Conservation (phyloP, 2,797 vertebrate genomes). For the Avahi laniger region DNA sequence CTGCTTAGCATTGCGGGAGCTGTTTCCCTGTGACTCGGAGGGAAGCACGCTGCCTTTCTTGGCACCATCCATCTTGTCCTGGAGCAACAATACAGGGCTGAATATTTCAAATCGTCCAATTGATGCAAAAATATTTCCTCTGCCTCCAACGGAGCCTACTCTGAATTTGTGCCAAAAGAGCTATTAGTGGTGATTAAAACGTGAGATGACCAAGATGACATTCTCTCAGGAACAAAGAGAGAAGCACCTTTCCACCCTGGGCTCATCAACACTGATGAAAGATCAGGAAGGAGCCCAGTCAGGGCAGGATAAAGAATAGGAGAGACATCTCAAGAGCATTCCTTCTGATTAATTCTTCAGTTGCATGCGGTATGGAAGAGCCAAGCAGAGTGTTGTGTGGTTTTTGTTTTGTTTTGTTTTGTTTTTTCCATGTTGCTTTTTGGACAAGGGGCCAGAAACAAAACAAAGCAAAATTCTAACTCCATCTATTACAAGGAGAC, state of each 20-base stretch:
- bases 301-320: conserved; percentile 76
- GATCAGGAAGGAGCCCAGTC: conserved; percentile 78
- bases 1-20: background rate
- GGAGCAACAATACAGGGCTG: conserved; percentile 62
- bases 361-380: conserved; percentile 65
- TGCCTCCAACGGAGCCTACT: conserved; percentile 71
- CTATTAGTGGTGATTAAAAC: conserved; percentile 93
- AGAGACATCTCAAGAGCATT: conserved; percentile 72
- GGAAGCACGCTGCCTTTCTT: conserved; percentile 61
- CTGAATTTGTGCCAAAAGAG: conserved; percentile 89
- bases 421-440: conserved; percentile 24
- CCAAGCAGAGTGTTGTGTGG: conserved; percentile 64
- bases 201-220: conserved; percentile 84
- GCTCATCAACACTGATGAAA: conserved; percentile 82
- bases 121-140: conserved; percentile 79
- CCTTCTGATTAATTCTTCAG: conserved; percentile 79
- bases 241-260: conserved; percentile 80
- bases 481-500: conserved; percentile 56
- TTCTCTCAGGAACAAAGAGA: conserved; percentile 83
- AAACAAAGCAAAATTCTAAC: conserved; percentile 39
- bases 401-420: background rate
- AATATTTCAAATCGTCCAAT: conserved; percentile 78
- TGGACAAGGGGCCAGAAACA: conserved; percentile 58
- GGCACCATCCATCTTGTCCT: conserved; percentile 62
- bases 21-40: conserved; percentile 25